Conservation (phyloP, 2,797 vertebrate genomes). For the Halcyon chelicuti region DNA sequence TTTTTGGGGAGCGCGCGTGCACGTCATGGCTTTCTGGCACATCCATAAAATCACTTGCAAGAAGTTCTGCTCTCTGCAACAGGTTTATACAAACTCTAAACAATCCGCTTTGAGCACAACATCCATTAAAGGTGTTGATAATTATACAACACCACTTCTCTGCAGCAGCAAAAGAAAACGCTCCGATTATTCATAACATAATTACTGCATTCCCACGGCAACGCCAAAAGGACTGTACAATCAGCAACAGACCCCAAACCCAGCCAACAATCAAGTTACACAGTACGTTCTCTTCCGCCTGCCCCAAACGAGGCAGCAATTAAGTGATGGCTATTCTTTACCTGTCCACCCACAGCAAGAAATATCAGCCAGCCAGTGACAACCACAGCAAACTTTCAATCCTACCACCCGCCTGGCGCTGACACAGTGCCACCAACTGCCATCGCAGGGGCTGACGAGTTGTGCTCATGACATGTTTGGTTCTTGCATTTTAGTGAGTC, state of each 20-base stretch:
- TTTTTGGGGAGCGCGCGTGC: neutral
- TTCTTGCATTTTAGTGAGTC: constrained; percentile 3
- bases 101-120: neutral
- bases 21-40: neutral
- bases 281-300: neutral
- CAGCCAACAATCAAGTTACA: neutral
- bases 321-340: constrained; percentile 11
- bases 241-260: neutral
- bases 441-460: neutral
- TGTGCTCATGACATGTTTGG: neutral
- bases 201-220: constrained; percentile 52
- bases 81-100: neutral
- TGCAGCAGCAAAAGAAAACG: constrained; percentile 16
- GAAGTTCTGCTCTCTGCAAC: constrained; percentile 2
- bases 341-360: neutral
- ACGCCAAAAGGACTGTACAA: constrained; percentile 14
- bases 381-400: neutral
- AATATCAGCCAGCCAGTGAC: neutral
- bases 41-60: neutral
- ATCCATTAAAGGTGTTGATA: constrained; percentile 27
- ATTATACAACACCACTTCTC: constrained; percentile 41
- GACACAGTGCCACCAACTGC: neutral
- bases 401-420: neutral
- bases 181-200: constrained; percentile 19
- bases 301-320: neutral